Conservation (phyloP, 2,797 vertebrate species). For the Siniperca scherzeri region DNA sequence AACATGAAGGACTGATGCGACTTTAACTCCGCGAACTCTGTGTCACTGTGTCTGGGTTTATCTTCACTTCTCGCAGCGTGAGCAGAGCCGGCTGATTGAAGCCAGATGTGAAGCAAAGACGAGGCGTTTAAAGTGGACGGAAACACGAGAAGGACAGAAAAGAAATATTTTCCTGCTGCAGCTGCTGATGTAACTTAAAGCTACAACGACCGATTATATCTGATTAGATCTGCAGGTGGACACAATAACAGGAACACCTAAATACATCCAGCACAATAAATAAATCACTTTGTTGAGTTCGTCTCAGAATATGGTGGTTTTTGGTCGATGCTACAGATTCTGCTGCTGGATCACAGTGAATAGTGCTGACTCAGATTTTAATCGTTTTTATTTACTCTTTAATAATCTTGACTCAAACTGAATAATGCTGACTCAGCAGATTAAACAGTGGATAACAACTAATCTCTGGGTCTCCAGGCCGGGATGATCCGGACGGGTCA, state of each 20-base stretch:
- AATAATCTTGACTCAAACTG: background rate
- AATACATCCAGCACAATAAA: background rate
- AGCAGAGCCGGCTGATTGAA: slow-evolving; percentile 43
- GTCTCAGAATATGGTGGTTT: no score
- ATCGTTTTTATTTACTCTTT: background rate
- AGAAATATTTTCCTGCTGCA: slow-evolving; percentile 23
- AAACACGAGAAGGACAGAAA: background rate
- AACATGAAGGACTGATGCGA: background rate
- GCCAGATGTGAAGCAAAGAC: slow-evolving; percentile 69
- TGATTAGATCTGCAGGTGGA: background rate
- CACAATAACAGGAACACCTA: background rate
- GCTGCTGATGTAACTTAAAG: slow-evolving; percentile 19
- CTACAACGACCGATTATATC: background rate
- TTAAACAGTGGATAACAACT: background rate
- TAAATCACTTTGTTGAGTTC: background rate
- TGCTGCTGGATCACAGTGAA: no score
- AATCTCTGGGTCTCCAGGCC: slow-evolving; percentile 83
- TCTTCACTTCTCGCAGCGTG: slow-evolving; percentile 43
- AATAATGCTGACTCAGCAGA: background rate
- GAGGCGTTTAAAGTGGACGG: slow-evolving; percentile 38
- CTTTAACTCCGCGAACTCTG: background rate
- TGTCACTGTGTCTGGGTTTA: no score
- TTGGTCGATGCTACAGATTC: background rate
- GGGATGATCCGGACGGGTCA: slow-evolving; percentile 92
- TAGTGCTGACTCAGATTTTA: background rate